A percentile compares a stretch with the other conserved stretches of the same genome.
Evolutionary conservation across 2,888 invertebrate genomes (phyloP).

Genomic region (Drosophila borealis): DNA sequence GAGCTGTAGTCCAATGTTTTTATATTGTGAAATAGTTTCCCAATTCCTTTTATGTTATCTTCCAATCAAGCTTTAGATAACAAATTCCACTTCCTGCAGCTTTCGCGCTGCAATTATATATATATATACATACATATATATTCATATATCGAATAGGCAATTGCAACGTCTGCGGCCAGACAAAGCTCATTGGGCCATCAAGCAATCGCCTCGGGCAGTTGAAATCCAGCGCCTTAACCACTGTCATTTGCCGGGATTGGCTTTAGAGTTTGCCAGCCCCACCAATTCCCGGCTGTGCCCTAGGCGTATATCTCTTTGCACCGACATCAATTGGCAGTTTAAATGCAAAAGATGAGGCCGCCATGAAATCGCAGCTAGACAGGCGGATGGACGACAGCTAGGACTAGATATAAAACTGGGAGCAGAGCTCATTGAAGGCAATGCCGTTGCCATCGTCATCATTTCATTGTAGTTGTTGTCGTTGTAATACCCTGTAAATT

Average conservation of each 20-base stretch:
- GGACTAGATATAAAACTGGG: constrained; percentile 12
- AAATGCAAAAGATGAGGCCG: constrained; percentile 82
- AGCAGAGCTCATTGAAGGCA: constrained; percentile 31
- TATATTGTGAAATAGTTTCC: neutral
- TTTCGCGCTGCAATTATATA: neutral
- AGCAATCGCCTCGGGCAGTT: constrained; percentile 41
- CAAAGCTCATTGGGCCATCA: constrained; percentile 28
- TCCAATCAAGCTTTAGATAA: too few species aligned
- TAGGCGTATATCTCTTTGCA: constrained; percentile 63
- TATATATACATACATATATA: neutral
- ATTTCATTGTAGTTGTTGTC: constrained; percentile 42
- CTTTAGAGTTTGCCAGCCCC: constrained; percentile 27
- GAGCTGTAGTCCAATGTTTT: too few species aligned
- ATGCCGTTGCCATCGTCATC: constrained; percentile 48
- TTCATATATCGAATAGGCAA: constrained; percentile 17
- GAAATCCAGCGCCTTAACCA: constrained; percentile 50
- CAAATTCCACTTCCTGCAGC: too few species aligned
- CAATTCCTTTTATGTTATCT: neutral
- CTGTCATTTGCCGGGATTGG: constrained; percentile 67
- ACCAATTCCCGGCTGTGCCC: neutral
- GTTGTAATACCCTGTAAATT: neutral
- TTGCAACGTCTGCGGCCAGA: constrained; percentile 28
- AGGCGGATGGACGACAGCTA: constrained; percentile 23
- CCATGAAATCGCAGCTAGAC: constrained; percentile 67
- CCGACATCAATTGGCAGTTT: constrained; percentile 83